Conservation (phyloP, 2,797 vertebrate species). For the Nannoperca obscura region DNA sequence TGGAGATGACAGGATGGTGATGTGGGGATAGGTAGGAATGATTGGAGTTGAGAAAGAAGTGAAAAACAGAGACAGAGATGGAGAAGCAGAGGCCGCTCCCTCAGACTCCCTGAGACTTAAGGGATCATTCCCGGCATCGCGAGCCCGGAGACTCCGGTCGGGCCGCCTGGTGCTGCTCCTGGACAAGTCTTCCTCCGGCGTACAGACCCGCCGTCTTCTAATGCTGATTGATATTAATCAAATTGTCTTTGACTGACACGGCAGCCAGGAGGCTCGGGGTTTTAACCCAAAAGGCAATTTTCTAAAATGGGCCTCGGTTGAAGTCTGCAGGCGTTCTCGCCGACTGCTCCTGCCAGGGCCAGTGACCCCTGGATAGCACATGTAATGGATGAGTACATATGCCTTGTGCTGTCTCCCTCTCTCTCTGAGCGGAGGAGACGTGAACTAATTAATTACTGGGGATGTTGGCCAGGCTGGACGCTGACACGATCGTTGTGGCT, state of each 20-base stretch:
- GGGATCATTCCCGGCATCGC: constrained; percentile 50
- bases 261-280: constrained; percentile 62
- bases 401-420: constrained; percentile 74
- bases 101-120: constrained; percentile 31
- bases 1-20: constrained; percentile 73
- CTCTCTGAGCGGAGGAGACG: constrained; percentile 78
- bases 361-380: constrained; percentile 77
- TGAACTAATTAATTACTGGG: constrained; percentile 82
- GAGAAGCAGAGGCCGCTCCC: constrained; percentile 50
- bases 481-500: constrained; percentile 81
- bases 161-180: constrained; percentile 41
- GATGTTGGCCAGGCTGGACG: constrained; percentile 78
- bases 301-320: constrained; percentile 64
- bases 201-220: constrained; percentile 74
- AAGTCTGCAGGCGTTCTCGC: constrained; percentile 60
- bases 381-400: constrained; percentile 82
- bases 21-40: constrained; percentile 76
- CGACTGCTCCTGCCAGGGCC: constrained; percentile 65
- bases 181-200: constrained; percentile 51
- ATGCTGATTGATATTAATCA: constrained; percentile 81
- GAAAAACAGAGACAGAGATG: constrained; percentile 75
- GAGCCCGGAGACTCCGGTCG: constrained; percentile 43
- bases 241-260: constrained; percentile 78
- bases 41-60: constrained; percentile 72
- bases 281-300: constrained; percentile 77